Conservation (phyloP, 2,888 invertebrate species). For the Agriopis aurantiaria region DNA sequence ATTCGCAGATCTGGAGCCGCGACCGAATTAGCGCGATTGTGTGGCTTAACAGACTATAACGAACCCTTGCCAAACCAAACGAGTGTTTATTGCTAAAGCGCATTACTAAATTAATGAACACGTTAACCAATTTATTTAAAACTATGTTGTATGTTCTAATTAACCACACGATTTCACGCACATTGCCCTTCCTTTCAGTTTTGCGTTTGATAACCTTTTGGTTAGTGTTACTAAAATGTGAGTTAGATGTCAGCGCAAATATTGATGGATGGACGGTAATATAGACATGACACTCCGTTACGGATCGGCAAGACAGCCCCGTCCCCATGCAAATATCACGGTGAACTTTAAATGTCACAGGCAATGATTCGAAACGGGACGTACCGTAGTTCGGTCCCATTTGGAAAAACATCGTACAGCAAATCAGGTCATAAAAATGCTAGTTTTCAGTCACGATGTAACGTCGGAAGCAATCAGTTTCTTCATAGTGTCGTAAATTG, state of each 20-base stretch:
- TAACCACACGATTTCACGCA: slow-evolving; percentile 14
- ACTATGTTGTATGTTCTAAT: slow-evolving; percentile 11
- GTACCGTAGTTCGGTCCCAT: slow-evolving; percentile 37
- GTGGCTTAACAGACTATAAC: slow-evolving; percentile 65
- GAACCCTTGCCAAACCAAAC: slow-evolving; percentile 56
- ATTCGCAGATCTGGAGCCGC: slow-evolving; percentile 80
- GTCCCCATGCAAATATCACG: slow-evolving; percentile 72
- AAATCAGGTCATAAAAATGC: slow-evolving; percentile 24
- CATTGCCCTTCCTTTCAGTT: background rate
- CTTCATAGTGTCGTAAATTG: slow-evolving; percentile 19
- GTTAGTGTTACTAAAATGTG: background rate
- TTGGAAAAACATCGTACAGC: slow-evolving; percentile 33
- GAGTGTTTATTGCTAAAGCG: slow-evolving; percentile 45
- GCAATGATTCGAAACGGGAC: slow-evolving; percentile 55
- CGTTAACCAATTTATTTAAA: slow-evolving; percentile 32
- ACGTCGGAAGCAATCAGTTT: slow-evolving; percentile 13
- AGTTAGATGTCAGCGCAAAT: slow-evolving; percentile 1
- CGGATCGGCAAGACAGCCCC: slow-evolving; percentile 53
- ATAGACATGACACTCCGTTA: slow-evolving; percentile 43
- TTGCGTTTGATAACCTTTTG: slow-evolving; percentile 6
- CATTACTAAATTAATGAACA: slow-evolving; percentile 23
- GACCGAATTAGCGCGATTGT: slow-evolving; percentile 79
- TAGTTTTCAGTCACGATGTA: slow-evolving; percentile 12
- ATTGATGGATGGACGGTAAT: slow-evolving; percentile 32
- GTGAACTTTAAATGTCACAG: slow-evolving; percentile 83